phyloP scores from a whole-genome alignment of 2,888 invertebrate genomes.

The Lasioglossum figueresi region DNA sequence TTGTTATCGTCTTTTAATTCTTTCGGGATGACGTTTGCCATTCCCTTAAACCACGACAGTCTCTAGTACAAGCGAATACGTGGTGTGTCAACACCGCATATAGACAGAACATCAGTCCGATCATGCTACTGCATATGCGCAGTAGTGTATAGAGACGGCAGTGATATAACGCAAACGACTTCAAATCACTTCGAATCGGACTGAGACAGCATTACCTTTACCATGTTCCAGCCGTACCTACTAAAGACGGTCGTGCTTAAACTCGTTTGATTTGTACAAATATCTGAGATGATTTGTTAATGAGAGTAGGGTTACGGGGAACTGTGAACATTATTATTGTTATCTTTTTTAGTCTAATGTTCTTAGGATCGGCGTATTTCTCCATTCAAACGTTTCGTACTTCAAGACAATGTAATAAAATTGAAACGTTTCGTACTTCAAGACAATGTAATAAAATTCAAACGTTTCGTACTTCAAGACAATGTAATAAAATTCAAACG shows the following conservation, averaged over 20 bases:
- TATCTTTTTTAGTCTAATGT: not conserved
- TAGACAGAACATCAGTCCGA: no score
- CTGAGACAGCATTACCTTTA: no score
- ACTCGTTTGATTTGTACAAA: not conserved
- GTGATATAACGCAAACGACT: no score
- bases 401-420: not conserved
- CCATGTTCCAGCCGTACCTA: no score
- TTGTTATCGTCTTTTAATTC: slow-evolving; percentile 32
- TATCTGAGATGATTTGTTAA: not conserved
- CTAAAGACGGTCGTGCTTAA: not conserved
- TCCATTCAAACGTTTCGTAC: not conserved
- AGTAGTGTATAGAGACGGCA: no score
- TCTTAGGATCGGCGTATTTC: not conserved
- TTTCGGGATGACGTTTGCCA: not conserved
- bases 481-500: not conserved
- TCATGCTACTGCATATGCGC: no score
- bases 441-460: not conserved
- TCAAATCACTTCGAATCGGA: no score
- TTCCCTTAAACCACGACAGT: not conserved
- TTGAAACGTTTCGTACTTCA: not conserved
- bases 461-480: not conserved
- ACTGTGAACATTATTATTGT: slow-evolving; percentile 4
- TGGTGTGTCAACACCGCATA: no score
- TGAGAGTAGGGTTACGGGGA: not conserved
- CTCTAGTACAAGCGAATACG: no score